Evolutionary conservation across 2,888 invertebrate species (phyloP).

Genomic region (Himalopsyche japonica): DNA sequence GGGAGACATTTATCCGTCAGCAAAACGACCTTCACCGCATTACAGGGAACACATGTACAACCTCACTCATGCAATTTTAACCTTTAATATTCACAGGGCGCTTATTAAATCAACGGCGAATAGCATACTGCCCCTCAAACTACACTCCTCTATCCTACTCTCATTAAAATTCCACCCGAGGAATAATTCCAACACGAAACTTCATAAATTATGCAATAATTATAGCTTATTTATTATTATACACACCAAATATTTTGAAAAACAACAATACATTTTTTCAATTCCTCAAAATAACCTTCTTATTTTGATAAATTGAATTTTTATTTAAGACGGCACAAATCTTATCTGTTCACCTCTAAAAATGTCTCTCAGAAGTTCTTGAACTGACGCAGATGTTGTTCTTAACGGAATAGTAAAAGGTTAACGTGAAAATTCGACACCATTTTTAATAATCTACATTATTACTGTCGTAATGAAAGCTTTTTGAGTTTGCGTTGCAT

Average conservation of each 20-base stretch:
- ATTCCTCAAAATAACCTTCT: background rate
- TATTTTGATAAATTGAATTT: conserved; percentile 7
- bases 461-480: background rate
- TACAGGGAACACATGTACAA: conserved; percentile 12
- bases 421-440: background rate
- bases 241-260: background rate
- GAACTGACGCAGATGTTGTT: background rate
- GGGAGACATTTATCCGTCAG: background rate
- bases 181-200: conserved; percentile 17
- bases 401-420: background rate
- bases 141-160: background rate
- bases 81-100: conserved; percentile 12
- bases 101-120: conserved; percentile 17
- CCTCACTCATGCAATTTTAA: conserved; percentile 21
- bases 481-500: background rate
- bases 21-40: conserved; percentile 36
- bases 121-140: conserved; percentile 8
- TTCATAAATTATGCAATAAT: conserved; percentile 22
- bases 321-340: conserved; percentile 21
- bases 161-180: conserved; percentile 23
- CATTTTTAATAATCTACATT: background rate
- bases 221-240: background rate
- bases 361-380: background rate
- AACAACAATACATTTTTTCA: background rate
- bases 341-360: background rate